These are phyloP conservation scores for Oophaga sylvatica DNA, from an alignment of 2,797 vertebrate genomes.

Conservation along the genomic window DNA sequence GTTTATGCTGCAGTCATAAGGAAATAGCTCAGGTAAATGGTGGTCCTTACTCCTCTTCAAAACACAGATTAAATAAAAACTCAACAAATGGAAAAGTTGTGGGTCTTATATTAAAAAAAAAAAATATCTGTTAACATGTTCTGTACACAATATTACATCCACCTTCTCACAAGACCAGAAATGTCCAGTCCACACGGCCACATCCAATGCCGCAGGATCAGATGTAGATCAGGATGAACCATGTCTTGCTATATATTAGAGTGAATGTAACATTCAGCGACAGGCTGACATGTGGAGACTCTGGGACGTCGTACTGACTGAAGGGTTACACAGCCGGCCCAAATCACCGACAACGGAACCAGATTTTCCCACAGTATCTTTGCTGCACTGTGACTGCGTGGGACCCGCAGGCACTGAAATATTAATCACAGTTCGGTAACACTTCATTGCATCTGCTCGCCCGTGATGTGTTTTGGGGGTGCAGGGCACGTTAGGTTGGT, in stretches of 20 bases:
- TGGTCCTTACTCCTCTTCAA: too few relatives aligned
- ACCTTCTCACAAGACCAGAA: slow-evolving; percentile 8
- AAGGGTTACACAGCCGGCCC: background rate
- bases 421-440: background rate
- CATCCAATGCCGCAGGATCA: background rate
- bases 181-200: background rate
- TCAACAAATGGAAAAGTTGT: background rate
- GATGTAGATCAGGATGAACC: background rate
- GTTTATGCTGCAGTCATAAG: too few relatives aligned
- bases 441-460: background rate
- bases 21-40: too few relatives aligned
- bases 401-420: background rate
- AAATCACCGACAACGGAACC: background rate
- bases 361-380: background rate
- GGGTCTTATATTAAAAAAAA: slow-evolving; percentile 20
- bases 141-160: slow-evolving; percentile 29
- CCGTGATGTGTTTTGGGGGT: background rate
- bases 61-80: background rate
- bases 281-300: background rate
- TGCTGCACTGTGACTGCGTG: slow-evolving; percentile 1
- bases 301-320: background rate
- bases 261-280: background rate
- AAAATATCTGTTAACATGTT: background rate
- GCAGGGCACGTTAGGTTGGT: background rate
- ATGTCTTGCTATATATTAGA: background rate